Conservation (phyloP, 2,888 invertebrate genomes). For the Dasysyrphus albostriatus region DNA sequence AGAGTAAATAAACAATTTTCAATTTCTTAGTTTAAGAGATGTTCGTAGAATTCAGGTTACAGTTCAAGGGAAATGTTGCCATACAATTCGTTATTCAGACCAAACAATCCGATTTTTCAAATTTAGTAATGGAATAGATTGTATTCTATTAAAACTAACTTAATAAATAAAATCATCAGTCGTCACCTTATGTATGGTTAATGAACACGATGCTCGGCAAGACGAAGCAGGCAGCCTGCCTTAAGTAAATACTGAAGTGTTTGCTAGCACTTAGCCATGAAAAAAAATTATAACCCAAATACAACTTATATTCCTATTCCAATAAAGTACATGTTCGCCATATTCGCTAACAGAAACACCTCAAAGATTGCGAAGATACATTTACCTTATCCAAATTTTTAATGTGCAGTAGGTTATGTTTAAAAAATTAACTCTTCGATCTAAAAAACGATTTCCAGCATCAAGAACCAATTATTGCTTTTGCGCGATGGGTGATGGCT, state of each 20-base stretch:
- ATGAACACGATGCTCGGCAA: background rate
- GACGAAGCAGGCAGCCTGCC: too few relatives aligned
- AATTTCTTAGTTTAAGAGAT: background rate
- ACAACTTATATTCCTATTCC: background rate
- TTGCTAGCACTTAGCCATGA: conserved; percentile 25
- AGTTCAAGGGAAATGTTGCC: background rate
- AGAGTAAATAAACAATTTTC: background rate
- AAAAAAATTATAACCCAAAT: background rate
- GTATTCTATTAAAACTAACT: background rate
- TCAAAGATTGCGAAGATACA: background rate
- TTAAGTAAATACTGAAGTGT: background rate
- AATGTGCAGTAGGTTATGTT: conserved; percentile 2
- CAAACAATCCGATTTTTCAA: background rate
- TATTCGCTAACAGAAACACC: background rate
- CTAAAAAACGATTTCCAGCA: conserved; percentile 51
- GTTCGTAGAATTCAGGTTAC: background rate
- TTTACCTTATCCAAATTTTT: background rate
- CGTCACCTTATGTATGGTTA: background rate
- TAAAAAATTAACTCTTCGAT: background rate
- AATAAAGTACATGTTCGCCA: background rate
- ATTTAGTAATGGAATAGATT: background rate
- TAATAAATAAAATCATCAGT: background rate
- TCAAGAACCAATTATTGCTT: conserved; percentile 60
- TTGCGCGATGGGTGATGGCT: conserved; percentile 12
- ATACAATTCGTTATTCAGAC: background rate